These are phyloP conservation scores for Varanus salvator DNA, from an alignment of 2,113 vertebrate genomes.

Conservation along the genomic window DNA sequence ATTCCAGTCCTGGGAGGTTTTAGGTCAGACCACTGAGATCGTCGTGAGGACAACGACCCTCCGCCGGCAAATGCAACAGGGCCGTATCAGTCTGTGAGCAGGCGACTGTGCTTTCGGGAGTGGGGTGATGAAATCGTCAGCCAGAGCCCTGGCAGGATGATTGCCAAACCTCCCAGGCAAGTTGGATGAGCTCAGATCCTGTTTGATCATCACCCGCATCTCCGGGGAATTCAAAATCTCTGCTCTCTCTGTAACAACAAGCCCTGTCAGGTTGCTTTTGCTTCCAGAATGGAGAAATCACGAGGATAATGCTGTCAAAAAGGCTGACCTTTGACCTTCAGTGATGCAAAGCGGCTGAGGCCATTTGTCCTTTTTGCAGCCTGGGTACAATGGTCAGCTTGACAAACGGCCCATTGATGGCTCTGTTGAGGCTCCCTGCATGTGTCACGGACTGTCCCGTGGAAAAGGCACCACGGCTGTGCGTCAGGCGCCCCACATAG, in stretches of 20 bases:
- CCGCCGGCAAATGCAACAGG: conserved; percentile 22
- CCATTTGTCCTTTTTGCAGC: conserved; percentile 7
- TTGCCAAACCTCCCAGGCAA: conserved; percentile 72
- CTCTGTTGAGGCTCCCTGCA: neutral
- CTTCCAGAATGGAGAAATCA: neutral
- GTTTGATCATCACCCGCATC: conserved; percentile 68
- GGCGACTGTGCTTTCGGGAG: conserved; percentile 64
- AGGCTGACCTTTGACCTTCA: neutral
- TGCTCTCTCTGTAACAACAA: neutral
- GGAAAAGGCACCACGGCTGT: neutral
- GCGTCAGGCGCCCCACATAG: neutral
- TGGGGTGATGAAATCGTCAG: conserved; percentile 71
- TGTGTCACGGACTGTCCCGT: neutral
- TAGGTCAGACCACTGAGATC: conserved; percentile 65
- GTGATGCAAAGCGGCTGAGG: neutral
- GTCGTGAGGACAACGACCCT: conserved; percentile 12
- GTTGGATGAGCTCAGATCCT: conserved; percentile 75
- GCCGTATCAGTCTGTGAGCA: conserved; percentile 63
- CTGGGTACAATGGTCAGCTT: neutral
- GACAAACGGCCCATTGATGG: neutral
- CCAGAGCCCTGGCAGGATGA: conserved; percentile 52
- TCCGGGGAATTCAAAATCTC: conserved; percentile 47
- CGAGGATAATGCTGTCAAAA: no score
- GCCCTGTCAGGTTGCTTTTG: rapidly evolving
- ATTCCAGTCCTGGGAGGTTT: conserved; percentile 41